phyloP scores from a whole-genome alignment of 2,797 vertebrate species.

The Leuciscus waleckii region DNA sequence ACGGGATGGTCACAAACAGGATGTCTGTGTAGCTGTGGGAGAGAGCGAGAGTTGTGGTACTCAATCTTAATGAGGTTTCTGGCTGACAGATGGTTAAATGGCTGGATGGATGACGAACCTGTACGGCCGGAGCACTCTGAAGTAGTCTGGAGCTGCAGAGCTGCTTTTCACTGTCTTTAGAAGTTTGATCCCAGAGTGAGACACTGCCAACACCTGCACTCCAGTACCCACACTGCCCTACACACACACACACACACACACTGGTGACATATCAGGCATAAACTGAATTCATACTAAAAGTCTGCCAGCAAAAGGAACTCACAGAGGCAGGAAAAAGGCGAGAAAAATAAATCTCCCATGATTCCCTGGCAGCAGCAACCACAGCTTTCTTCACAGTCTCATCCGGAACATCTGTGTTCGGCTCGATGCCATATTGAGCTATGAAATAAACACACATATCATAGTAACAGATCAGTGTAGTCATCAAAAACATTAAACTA shows the following conservation, averaged over 20 bases:
- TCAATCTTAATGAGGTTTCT: background rate
- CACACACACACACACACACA: conserved; percentile 31
- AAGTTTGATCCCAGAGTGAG: conserved; percentile 90
- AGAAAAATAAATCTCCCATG: conserved; percentile 95
- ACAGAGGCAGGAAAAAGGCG: conserved; percentile 96
- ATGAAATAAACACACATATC: conserved; percentile 56
- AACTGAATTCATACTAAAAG: conserved; percentile 10
- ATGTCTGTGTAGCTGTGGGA: conserved; percentile 89
- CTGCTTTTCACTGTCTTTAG: conserved; percentile 87
- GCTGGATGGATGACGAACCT: conserved; percentile 75
- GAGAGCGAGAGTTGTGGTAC: background rate
- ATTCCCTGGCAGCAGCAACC: conserved; percentile 83
- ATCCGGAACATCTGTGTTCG: conserved; percentile 84
- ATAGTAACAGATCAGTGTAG: background rate
- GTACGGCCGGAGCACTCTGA: conserved; percentile 87
- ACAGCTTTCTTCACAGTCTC: conserved; percentile 88
- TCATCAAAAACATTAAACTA: conserved; percentile 25
- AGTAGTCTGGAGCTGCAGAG: conserved; percentile 82
- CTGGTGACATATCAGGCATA: background rate
- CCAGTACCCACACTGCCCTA: conserved; percentile 96
- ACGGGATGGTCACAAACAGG: conserved; percentile 92
- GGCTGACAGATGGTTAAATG: no score
- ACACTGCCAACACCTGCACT: conserved; percentile 92
- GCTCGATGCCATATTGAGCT: conserved; percentile 88
- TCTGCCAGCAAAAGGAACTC: conserved; percentile 61